phyloP scores from a whole-genome alignment of 2,113 vertebrate species.

The Orcinus orca region DNA sequence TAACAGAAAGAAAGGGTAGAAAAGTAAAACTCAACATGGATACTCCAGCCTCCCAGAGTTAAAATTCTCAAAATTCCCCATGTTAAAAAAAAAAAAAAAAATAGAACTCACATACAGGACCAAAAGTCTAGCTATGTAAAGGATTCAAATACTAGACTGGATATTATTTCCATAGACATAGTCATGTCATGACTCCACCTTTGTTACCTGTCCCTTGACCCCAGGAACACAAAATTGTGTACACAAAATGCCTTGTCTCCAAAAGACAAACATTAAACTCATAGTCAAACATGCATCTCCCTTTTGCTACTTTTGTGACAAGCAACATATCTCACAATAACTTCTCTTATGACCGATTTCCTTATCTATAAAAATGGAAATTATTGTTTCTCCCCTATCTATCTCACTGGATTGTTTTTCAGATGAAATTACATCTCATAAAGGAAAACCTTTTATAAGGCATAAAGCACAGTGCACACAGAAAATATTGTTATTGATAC shows the following conservation, averaged over 20 bases:
- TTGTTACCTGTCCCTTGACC: background rate
- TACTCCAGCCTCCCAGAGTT: background rate
- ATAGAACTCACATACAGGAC: background rate
- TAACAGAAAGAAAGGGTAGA: background rate
- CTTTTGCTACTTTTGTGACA: background rate
- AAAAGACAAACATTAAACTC: slow-evolving; percentile 3
- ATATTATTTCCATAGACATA: background rate
- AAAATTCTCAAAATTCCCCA: background rate
- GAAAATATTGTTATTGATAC: background rate
- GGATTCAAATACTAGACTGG: background rate
- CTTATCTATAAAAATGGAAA: background rate
- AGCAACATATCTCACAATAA: background rate
- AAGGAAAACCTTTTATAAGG: background rate
- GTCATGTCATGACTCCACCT: background rate
- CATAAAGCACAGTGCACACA: background rate
- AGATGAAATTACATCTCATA: background rate
- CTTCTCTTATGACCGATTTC: background rate
- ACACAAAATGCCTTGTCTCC: background rate
- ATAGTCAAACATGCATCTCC: background rate
- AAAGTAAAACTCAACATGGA: background rate
- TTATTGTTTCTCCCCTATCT: background rate
- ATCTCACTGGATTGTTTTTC: background rate
- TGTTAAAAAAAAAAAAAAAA: background rate
- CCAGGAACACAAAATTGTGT: background rate
- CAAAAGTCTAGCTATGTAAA: background rate